Conservation (phyloP, 2,113 vertebrate genomes). For the Oceanodroma tethys region DNA sequence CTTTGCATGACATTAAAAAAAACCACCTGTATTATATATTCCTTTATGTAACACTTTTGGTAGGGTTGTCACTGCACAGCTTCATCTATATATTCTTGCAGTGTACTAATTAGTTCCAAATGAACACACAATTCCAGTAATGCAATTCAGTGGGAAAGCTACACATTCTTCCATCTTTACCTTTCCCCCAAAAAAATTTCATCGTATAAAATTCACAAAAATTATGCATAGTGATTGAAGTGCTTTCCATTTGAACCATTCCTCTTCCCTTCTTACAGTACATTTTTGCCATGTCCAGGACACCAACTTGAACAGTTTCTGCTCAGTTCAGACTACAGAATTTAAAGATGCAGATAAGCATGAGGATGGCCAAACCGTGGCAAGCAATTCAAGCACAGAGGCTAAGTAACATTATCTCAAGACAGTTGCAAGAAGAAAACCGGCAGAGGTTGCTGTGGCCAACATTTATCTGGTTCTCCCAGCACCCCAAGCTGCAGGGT, state of each 20-base stretch:
- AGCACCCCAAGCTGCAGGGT: neutral
- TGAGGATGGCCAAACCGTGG: neutral
- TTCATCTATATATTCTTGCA: neutral
- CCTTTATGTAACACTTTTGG: neutral
- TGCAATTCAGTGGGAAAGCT: neutral
- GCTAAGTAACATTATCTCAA: neutral
- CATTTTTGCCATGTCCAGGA: neutral
- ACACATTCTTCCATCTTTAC: neutral
- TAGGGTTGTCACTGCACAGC: neutral
- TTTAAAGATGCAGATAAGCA: neutral
- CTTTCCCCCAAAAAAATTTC: accelerated
- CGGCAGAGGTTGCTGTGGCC: neutral
- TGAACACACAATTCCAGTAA: neutral
- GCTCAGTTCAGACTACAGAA: accelerated
- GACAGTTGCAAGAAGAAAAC: neutral
- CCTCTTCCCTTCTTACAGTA: neutral
- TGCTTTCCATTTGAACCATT: neutral
- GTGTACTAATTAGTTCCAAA: neutral
- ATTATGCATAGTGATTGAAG: neutral
- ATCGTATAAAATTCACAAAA: neutral
- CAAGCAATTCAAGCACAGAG: neutral
- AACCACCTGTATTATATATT: neutral
- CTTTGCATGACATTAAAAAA: neutral
- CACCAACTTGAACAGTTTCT: neutral
- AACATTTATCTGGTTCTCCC: neutral